phyloP scores from a whole-genome alignment of 2,888 invertebrate species.

The Chloroclystis v-ata region DNA sequence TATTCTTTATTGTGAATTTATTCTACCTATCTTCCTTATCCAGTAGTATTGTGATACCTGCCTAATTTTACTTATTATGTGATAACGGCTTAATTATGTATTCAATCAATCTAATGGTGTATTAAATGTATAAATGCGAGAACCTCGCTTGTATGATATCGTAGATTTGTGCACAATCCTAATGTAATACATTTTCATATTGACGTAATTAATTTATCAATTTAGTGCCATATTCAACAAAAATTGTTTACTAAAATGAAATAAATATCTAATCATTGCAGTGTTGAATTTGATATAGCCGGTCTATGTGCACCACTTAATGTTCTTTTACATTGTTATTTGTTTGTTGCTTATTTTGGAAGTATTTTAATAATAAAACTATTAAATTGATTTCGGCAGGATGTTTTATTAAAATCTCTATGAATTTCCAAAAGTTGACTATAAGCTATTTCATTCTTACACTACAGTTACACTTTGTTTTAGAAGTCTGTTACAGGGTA shows the following conservation, averaged over 20 bases:
- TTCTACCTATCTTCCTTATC: slow-evolving; percentile 13
- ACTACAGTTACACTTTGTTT: slow-evolving; percentile 25
- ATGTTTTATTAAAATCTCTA: slow-evolving; percentile 67
- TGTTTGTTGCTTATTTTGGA: slow-evolving; percentile 78
- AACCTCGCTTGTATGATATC: slow-evolving; percentile 18
- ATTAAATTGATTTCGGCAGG: slow-evolving; percentile 57
- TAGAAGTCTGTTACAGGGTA: slow-evolving; percentile 3
- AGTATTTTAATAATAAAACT: slow-evolving; percentile 72
- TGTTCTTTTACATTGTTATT: slow-evolving; percentile 73
- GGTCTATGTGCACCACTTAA: slow-evolving; percentile 57
- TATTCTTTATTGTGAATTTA: slow-evolving; percentile 12
- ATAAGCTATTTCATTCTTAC: slow-evolving; percentile 40
- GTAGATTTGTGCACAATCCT: slow-evolving; percentile 25
- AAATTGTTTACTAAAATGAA: slow-evolving; percentile 19
- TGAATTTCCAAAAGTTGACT: slow-evolving; percentile 45
- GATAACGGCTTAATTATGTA: slow-evolving; percentile 26
- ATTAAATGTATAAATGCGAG: slow-evolving; percentile 21
- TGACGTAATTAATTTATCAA: slow-evolving; percentile 30
- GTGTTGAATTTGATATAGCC: slow-evolving; percentile 54
- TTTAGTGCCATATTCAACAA: slow-evolving; percentile 47
- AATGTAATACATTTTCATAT: slow-evolving; percentile 16
- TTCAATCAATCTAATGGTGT: slow-evolving; percentile 25
- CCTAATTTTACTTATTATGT: slow-evolving; percentile 26
- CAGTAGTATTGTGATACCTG: slow-evolving; percentile 22
- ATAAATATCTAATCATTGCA: slow-evolving; percentile 44